These are phyloP conservation scores for Ariolimax columbianus DNA, from an alignment of 2,888 invertebrate genomes.

Conservation along the genomic window DNA sequence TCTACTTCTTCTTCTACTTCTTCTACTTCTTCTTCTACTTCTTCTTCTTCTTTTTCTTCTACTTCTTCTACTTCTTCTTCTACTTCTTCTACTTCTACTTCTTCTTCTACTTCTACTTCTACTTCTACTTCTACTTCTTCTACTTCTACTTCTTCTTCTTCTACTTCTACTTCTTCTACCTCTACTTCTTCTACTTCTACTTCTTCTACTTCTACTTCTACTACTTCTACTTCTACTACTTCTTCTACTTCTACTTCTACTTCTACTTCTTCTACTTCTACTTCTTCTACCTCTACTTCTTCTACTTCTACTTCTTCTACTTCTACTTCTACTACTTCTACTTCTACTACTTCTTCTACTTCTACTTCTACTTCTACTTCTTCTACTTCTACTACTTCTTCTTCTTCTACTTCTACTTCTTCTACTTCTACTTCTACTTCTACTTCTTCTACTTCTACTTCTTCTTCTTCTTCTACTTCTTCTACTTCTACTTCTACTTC, in stretches of 20 bases:
- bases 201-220: neutral
- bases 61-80: neutral
- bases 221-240: neutral
- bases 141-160: constrained; percentile 27
- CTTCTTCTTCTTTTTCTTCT: too few relatives aligned
- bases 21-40: neutral
- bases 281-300: too few relatives aligned
- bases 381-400: neutral
- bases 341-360: neutral
- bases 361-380: neutral
- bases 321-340: neutral
- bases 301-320: neutral
- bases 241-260: neutral
- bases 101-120: neutral
- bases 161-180: neutral
- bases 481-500: too few relatives aligned
- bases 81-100: neutral
- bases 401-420: neutral
- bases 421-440: neutral
- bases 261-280: neutral
- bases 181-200: too few relatives aligned
- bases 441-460: too few relatives aligned
- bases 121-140: constrained; percentile 1
- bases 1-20: neutral
- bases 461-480: too few relatives aligned